These are phyloP conservation scores for Myzus persicae DNA, from an alignment of 1,140 invertebrate species.

Conservation along the genomic window DNA sequence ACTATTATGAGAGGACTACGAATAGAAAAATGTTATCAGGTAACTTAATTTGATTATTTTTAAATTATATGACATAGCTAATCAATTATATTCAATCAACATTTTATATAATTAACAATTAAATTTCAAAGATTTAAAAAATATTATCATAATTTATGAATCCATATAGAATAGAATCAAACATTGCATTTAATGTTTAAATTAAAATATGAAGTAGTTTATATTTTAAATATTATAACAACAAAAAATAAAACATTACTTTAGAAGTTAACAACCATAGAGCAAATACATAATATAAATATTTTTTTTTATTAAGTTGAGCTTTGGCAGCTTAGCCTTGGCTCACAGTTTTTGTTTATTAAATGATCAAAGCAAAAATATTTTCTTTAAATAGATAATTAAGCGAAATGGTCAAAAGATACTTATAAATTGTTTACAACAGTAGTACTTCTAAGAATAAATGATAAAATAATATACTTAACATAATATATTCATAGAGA, in stretches of 20 bases:
- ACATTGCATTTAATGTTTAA: neutral
- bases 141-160: neutral
- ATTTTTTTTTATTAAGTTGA: neutral
- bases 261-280: neutral
- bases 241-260: neutral
- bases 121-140: neutral
- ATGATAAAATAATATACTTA: neutral
- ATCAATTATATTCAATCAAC: neutral
- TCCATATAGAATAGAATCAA: neutral
- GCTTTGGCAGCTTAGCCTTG: neutral
- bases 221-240: neutral
- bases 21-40: neutral
- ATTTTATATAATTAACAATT: neutral
- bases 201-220: neutral
- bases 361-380: neutral
- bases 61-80: no score
- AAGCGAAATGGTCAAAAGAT: neutral
- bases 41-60: no score
- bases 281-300: neutral
- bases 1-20: neutral
- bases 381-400: neutral
- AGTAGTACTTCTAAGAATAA: conserved; percentile 13
- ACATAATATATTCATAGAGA: neutral
- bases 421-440: neutral
- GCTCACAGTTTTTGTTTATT: neutral